Evolutionary conservation across 2,113 vertebrate genomes (phyloP).

Genomic region (Pogonocichla stellata): DNA sequence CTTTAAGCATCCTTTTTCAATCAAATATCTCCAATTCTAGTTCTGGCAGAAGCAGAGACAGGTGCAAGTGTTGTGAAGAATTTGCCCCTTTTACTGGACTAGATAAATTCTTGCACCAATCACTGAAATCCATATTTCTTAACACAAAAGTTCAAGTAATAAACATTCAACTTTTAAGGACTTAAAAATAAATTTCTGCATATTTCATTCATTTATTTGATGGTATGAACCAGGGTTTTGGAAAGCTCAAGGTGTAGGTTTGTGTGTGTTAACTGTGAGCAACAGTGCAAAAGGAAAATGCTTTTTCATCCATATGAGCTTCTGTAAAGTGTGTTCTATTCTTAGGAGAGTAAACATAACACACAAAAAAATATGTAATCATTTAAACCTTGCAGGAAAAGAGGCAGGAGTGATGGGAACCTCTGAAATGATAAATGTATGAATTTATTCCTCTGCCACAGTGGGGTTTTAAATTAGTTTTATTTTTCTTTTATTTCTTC

Average conservation of each 20-base stretch:
- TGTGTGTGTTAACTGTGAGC: not conserved
- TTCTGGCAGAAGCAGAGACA: not conserved
- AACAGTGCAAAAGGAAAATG: constrained; percentile 21
- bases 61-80: not conserved
- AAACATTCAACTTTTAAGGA: not conserved
- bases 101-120: not conserved
- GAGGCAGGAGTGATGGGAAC: not conserved
- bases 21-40: not conserved
- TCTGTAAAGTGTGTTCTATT: constrained; percentile 36
- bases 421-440: constrained; percentile 54
- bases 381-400: constrained; percentile 34
- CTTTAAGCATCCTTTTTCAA: not conserved
- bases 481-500: constrained; percentile 37
- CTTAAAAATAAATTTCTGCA: not conserved
- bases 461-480: constrained; percentile 39
- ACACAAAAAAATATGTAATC: not conserved
- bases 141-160: not conserved
- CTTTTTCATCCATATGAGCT: constrained; percentile 31
- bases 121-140: not conserved
- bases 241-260: not conserved
- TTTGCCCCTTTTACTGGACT: not conserved
- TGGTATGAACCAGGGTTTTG: not conserved
- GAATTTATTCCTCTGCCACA: constrained; percentile 37
- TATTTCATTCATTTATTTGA: not conserved
- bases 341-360: constrained; percentile 53